Evolutionary conservation across 1,140 invertebrate species (phyloP), one percentile per base, ranked within the genome.

Genomic region (Aporrectodea caliginosa): DNA sequence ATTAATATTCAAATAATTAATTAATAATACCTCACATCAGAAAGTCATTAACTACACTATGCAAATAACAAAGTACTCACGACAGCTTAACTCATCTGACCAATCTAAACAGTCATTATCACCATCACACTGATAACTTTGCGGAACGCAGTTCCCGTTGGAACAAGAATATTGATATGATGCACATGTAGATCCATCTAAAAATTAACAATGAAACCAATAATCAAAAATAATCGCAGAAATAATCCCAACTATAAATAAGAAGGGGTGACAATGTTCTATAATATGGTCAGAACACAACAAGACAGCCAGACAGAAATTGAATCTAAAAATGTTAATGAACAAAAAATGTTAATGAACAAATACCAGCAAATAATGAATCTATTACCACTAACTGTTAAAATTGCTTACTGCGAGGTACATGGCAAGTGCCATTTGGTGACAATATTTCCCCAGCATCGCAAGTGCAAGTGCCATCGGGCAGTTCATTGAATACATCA

Each of bases 71-170:
- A n/a, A n/a, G n/a, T n/a, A n/a, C 78, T 92, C 90, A 82, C 85
- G 69, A 34, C 83, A 86, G 30, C 85, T 78, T 68, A 80, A 76
- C 81, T 88, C 88, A 82, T 88, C 87, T 0, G 83, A 82, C 34
- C 82, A 71, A 79, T 88, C 84, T n/a, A 33, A 32, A 79, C 85
- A 86, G 35, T 86, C 84, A 70, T 77, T 79, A 69, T 84, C 77
- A 27, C 82, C 82, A 77, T 85, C 84, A 75, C 80, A 82, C 2
- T 81, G 75, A 73, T 35, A 80, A 1, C 43, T 43, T 0, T 33
- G 77, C 30, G 79, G 69, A 34, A 74, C 32, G 71, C 79, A 80
- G 2, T 77, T 78, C 2, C 1, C 27, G 33, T 73, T 72, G 27
- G 68, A 27, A 82, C 79, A 82, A 78, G 22, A 82, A 83, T 74